Evolutionary conservation across 2,113 vertebrate genomes (phyloP).

Genomic region (Pelvicachromis taeniatus): DNA sequence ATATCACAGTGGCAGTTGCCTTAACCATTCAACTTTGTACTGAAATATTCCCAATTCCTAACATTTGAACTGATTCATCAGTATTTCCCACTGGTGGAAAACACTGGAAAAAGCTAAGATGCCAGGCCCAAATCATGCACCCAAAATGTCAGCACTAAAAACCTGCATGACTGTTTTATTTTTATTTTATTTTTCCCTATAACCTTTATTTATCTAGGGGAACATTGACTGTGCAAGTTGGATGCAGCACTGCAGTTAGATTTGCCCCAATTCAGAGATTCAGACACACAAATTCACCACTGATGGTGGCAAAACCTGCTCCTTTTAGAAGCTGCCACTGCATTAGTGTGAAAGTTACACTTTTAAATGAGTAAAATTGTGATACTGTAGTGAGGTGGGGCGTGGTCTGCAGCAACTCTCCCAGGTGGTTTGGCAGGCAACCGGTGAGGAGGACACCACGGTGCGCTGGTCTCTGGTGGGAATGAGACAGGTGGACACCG

Average conservation of each 20-base stretch:
- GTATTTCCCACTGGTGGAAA: constrained; percentile 26
- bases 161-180: constrained; percentile 1
- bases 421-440: not conserved
- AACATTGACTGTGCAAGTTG: constrained; percentile 8
- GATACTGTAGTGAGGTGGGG: not conserved
- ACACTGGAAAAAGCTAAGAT: constrained; percentile 37
- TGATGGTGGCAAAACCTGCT: not conserved
- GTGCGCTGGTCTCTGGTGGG: not conserved
- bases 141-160: constrained; percentile 26
- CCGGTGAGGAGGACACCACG: not conserved
- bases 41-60: constrained; percentile 43
- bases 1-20: constrained; percentile 10
- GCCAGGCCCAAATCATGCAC: constrained; percentile 28
- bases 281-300: not conserved
- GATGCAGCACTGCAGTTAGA: not conserved
- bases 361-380: not conserved
- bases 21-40: not conserved
- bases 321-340: not conserved
- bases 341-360: not conserved
- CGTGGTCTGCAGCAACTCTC: not conserved
- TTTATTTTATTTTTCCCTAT: constrained; percentile 3
- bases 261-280: not conserved
- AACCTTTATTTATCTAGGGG: constrained; percentile 32
- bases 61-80: constrained; percentile 44
- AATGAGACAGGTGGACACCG: not conserved